Conservation (phyloP, 2,113 vertebrate genomes). For the Anarrhichthys ocellatus region DNA sequence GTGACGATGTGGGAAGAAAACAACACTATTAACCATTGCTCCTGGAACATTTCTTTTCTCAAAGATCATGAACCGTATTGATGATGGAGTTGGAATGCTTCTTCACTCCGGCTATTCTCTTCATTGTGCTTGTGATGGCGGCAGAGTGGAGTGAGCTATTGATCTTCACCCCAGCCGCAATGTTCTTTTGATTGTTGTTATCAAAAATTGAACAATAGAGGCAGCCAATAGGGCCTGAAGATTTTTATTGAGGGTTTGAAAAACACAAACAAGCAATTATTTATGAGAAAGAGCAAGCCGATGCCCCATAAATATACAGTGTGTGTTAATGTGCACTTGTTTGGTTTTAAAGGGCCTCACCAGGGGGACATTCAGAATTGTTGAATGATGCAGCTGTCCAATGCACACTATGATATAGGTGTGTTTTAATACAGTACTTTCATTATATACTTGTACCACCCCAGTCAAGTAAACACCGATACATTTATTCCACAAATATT, state of each 20-base stretch:
- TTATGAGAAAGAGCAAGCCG: conserved; percentile 62
- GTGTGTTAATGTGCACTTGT: conserved; percentile 46
- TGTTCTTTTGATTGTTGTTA: conserved; percentile 75
- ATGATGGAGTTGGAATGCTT: conserved; percentile 75
- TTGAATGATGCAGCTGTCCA: conserved; percentile 14
- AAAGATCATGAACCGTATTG: conserved; percentile 82
- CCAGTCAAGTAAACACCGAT: background rate
- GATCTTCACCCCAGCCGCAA: conserved; percentile 64
- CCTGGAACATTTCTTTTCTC: conserved; percentile 77
- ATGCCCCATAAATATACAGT: conserved; percentile 47
- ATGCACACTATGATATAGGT: background rate
- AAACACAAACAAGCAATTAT: conserved; percentile 79
- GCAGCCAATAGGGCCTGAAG: conserved; percentile 67
- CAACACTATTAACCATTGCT: conserved; percentile 80
- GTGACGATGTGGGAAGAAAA: conserved; percentile 65
- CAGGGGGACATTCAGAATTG: conserved; percentile 9
- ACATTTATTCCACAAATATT: conserved; percentile 12
- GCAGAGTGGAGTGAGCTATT: conserved; percentile 66
- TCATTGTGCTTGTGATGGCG: conserved; percentile 49
- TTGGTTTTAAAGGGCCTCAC: conserved; percentile 29
- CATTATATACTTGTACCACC: background rate
- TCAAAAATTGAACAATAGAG: conserved; percentile 78
- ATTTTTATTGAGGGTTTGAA: conserved; percentile 64
- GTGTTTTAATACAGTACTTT: conserved; percentile 2
- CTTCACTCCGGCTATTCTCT: conserved; percentile 68